phyloP scores from a whole-genome alignment of 2,113 vertebrate genomes.

The Halcyon senegalensis region DNA sequence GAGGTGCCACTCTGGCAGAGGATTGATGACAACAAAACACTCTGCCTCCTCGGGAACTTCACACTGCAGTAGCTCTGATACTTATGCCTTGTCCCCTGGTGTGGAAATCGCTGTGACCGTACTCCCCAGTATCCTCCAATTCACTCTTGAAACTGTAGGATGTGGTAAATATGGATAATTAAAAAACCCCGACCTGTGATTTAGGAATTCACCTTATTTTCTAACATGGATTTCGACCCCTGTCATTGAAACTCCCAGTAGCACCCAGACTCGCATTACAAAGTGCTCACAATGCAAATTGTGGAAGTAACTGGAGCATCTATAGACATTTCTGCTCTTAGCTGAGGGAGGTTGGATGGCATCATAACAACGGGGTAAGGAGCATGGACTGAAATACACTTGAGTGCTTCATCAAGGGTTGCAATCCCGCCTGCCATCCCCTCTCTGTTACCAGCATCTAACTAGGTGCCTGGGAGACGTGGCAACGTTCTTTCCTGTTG shows the following conservation, averaged over 20 bases:
- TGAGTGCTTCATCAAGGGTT: not conserved
- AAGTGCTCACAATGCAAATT: not conserved
- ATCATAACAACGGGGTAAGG: not conserved
- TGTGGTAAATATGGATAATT: not conserved
- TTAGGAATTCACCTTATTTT: not conserved
- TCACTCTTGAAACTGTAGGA: not conserved
- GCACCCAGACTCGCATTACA: not conserved
- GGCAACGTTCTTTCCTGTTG: not conserved
- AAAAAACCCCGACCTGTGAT: not conserved
- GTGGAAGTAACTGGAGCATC: not conserved
- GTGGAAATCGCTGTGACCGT: not conserved
- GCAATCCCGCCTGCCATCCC: not conserved
- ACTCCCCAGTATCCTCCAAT: not conserved
- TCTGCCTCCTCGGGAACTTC: not conserved
- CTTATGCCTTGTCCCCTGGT: not conserved
- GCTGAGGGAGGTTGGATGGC: fast-evolving
- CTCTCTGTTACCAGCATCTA: not conserved
- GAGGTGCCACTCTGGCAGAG: not conserved
- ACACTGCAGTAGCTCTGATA: not conserved
- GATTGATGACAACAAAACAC: not conserved
- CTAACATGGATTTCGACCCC: not conserved
- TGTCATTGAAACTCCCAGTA: not conserved
- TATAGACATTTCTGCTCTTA: not conserved
- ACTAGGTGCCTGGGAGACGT: not conserved
- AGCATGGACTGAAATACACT: not conserved